Evolutionary conservation across 1,140 invertebrate genomes (phyloP), one percentile per base, ranked within the genome.

Genomic region (Microvelia longipes): DNA sequence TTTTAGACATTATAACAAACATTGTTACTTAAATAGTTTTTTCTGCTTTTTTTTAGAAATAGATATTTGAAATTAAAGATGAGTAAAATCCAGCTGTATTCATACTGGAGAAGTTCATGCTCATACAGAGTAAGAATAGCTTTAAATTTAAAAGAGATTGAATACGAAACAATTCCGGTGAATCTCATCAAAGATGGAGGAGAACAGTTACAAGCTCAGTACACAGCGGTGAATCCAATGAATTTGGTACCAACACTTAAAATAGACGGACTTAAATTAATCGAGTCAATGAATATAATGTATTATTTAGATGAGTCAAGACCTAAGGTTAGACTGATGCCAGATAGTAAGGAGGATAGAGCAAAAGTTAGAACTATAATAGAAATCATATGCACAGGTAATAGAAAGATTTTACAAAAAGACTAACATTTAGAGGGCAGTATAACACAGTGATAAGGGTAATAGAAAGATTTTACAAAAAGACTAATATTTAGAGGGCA

Each of bases 31-130:
- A n/a, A n/a, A n/a, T n/a, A n/a, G n/a, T n/a, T n/a, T n/a, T n/a
- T n/a, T n/a, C n/a, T n/a, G n/a, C n/a, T n/a, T n/a, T n/a, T n/a
- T n/a, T n/a, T n/a, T n/a, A n/a, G n/a, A n/a, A n/a, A n/a, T n/a
- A n/a, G n/a, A n/a, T n/a, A n/a, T n/a, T n/a, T n/a, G n/a, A n/a
- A n/a, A n/a, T n/a, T n/a, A 50, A 50, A 50, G 19, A 50, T 50
- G 35, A 50, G 35, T 50, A 50, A 50, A 19, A 50, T 50, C 19
- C 35, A 50, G 19, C 82, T 94, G 61, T 94, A 93, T 78, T 92
- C 91, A 61, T 94, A 93, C 82, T 94, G 90, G 88, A 84, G 91
- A 77, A 94, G 91, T 82, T 93, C 91, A 68, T 92, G 90, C 77
- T 91, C 91, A 0, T 94, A 91, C 91, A 85, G 92, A 74, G 91